A percentile compares a stretch with the other conserved stretches of the same genome.
phyloP scores from a whole-genome alignment of 1,140 invertebrate species.

The Drosophila cardini region DNA sequence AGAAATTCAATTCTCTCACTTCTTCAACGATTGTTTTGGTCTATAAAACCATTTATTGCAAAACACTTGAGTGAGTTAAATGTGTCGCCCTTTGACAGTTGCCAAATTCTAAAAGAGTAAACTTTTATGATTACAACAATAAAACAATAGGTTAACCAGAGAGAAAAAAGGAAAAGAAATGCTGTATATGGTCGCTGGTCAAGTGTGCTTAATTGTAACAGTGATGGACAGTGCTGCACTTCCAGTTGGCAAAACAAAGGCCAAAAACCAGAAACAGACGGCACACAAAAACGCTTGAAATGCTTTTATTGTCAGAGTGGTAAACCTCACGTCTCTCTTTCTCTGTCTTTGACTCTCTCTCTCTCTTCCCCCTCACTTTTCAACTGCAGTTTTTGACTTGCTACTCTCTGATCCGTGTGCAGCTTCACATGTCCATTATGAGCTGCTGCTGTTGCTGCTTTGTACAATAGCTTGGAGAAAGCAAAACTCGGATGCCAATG shows the following conservation, averaged over 20 bases:
- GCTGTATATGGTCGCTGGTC: constrained; percentile 14
- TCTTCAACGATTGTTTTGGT: too few species aligned
- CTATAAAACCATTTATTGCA: too few species aligned
- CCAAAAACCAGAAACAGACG: constrained; percentile 16
- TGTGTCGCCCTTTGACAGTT: too few species aligned
- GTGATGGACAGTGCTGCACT: constrained; percentile 40
- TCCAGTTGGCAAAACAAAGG: constrained; percentile 35
- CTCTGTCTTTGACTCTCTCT: not conserved
- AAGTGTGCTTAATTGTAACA: constrained; percentile 50
- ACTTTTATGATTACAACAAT: constrained; percentile 21
- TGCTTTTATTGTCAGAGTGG: constrained; percentile 35
- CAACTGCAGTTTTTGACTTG: constrained; percentile 40
- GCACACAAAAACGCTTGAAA: constrained; percentile 39
- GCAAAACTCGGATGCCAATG: constrained; percentile 68
- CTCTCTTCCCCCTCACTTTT: not conserved
- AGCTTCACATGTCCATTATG: constrained; percentile 65
- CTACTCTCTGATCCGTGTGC: constrained; percentile 10
- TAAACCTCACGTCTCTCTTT: not conserved
- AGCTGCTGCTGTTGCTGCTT: constrained; percentile 43
- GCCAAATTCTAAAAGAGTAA: constrained; percentile 9
- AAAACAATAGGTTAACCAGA: not conserved
- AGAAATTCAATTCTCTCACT: too few species aligned
- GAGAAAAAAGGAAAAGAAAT: constrained; percentile 21
- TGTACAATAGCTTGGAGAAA: constrained; percentile 56
- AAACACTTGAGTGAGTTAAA: too few species aligned